phyloP scores from a whole-genome alignment of 2,888 invertebrate species.

The Cartodere bifasciata region DNA sequence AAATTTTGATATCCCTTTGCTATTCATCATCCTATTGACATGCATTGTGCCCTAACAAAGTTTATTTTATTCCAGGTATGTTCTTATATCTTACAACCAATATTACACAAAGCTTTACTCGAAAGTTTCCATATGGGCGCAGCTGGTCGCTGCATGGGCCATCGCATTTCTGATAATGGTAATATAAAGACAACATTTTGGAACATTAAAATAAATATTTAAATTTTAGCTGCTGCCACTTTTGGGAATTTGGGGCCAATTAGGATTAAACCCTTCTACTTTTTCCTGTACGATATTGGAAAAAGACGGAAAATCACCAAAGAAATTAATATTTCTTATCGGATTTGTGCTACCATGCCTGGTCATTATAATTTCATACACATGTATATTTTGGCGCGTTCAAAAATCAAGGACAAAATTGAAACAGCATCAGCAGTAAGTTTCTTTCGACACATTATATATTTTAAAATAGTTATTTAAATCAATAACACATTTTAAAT shows the following conservation, averaged over 20 bases:
- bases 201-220: not conserved
- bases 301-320: slow-evolving; percentile 66
- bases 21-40: no score
- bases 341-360: slow-evolving; percentile 75
- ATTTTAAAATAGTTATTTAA: no score
- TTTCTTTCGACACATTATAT: no score
- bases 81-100: slow-evolving; percentile 70
- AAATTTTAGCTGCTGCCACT: slow-evolving; percentile 62
- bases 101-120: slow-evolving; percentile 70
- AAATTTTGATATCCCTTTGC: no score
- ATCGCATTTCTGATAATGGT: slow-evolving; percentile 63
- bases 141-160: slow-evolving; percentile 69
- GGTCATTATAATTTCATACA: slow-evolving; percentile 74
- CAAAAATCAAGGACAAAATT: slow-evolving; percentile 59
- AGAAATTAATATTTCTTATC: slow-evolving; percentile 70
- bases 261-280: slow-evolving; percentile 66
- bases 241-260: slow-evolving; percentile 70
- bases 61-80: slow-evolving; percentile 71
- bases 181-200: slow-evolving; percentile 18
- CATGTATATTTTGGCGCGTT: slow-evolving; percentile 75
- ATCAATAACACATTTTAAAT: no score
- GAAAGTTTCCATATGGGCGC: slow-evolving; percentile 56
- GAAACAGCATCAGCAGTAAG: slow-evolving; percentile 55
- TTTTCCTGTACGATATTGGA: slow-evolving; percentile 83
- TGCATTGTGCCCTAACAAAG: no score